Evolutionary conservation across 2,113 vertebrate genomes (phyloP), one percentile per base, ranked within the genome.

Genomic region (Dicaeum eximium): DNA sequence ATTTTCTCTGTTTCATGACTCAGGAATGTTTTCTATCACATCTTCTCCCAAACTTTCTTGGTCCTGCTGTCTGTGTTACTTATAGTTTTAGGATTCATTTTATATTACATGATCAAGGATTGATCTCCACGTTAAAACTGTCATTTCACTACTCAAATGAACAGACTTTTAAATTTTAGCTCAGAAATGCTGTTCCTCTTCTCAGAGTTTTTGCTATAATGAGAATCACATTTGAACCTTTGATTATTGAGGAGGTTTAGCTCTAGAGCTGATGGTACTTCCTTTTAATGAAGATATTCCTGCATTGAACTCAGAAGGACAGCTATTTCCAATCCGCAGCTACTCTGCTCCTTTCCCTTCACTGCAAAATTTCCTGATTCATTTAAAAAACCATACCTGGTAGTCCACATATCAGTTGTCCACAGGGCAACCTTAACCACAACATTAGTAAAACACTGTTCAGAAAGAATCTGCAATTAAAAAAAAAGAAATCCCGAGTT

Each of bases 121-220:
- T 77, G 22, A 50, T 80, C 48, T 80, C 45, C 15, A 37, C 2
- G 10, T 48, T 66, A 73, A 72, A 80, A 10, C 12, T 62, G 8
- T 53, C 5, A 44, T 81, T 50, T 88, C 16, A 45, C 30, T 31
- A 54, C 35, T 31, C 15, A 57, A 30, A 48, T 40, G 24, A 57
- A n/a, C 6, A 56, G 30, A 57, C 8, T 64, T 33, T 14, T 18
- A 18, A 10, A 19, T 38, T 73, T 64, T 15, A 64, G 7, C 15
- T 48, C 10, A 74, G 19, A 48, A 23, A 3, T n/a, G 10, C 20
- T 0, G 0, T 38, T 47, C 30, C 15, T 48, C 7, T 56, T 40
- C 35, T 65, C 35, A 57, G 20, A 48, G 6, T 20, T 74, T 73
- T 65, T 48, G 5, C 42, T 40, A 7, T 19, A 30, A 74, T 40